Conservation (phyloP, 2,888 invertebrate species). For the Shargacucullia verbasci region DNA sequence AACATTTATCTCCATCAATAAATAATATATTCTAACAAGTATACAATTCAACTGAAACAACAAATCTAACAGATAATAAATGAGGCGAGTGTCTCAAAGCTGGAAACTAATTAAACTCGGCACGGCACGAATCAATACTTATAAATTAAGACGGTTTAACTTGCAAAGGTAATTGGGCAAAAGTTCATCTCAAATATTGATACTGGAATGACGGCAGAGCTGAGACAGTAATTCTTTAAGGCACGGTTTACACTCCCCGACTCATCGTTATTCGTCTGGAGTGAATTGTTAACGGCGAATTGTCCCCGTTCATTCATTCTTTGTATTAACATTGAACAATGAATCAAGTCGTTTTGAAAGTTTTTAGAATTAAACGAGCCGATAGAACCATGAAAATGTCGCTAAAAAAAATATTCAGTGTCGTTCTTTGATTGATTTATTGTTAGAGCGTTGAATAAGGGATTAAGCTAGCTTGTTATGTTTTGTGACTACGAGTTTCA, state of each 20-base stretch:
- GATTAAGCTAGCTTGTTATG: neutral
- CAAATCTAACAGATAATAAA: conserved; percentile 78
- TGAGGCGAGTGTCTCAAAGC: conserved; percentile 76
- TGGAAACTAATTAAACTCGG: conserved; percentile 86
- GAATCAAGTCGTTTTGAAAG: conserved; percentile 37
- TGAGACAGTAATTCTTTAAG: conserved; percentile 61
- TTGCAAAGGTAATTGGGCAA: conserved; percentile 84
- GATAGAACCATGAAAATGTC: conserved; percentile 13
- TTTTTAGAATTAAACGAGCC: conserved; percentile 31
- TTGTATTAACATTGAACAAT: conserved; percentile 48
- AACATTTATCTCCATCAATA: conserved; percentile 42
- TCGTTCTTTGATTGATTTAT: conserved; percentile 17
- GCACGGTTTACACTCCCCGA: conserved; percentile 43
- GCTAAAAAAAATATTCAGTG: conserved; percentile 23
- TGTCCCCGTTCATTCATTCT: conserved; percentile 38
- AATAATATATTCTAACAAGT: conserved; percentile 47
- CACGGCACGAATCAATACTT: conserved; percentile 82
- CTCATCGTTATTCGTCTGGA: conserved; percentile 41
- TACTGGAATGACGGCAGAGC: conserved; percentile 68
- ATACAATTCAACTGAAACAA: conserved; percentile 46
- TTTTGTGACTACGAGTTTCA: too few species aligned
- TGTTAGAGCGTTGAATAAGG: conserved; percentile 6
- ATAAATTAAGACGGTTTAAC: conserved; percentile 84
- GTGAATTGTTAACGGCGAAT: conserved; percentile 44
- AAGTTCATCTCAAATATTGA: conserved; percentile 83